Evolutionary conservation across 1,140 invertebrate genomes (phyloP).

Genomic region (Lasaia peninsularis): DNA sequence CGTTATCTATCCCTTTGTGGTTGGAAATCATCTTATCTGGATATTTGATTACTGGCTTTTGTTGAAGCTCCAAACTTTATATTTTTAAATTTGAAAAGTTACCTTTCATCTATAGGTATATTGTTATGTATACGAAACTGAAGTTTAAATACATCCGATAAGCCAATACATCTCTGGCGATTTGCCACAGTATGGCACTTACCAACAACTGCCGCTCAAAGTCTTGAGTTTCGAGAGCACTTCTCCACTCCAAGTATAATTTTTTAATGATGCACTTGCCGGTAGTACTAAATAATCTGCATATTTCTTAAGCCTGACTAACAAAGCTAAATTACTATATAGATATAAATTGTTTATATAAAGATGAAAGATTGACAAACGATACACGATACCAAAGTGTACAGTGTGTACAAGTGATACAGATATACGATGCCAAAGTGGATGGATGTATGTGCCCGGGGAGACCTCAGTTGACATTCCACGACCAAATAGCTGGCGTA

Average conservation of each 20-base stretch:
- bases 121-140: too few species aligned
- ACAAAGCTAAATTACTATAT: background rate
- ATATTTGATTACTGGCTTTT: background rate
- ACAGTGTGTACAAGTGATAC: too few species aligned
- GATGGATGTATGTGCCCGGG: too few species aligned
- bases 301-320: background rate
- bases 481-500: too few species aligned
- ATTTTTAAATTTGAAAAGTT: too few species aligned
- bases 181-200: conserved; percentile 1
- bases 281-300: background rate
- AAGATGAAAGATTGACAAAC: too few species aligned
- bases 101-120: too few species aligned
- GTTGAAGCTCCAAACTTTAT: too few species aligned
- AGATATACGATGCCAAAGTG: too few species aligned
- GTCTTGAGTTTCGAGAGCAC: background rate
- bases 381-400: too few species aligned
- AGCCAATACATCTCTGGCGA: background rate
- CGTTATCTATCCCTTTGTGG: background rate
- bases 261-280: conserved; percentile 1
- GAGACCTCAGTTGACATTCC: too few species aligned
- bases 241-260: background rate
- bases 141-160: background rate
- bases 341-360: too few species aligned
- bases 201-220: background rate
- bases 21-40: background rate